Base-by-base conservation (phyloP, 2,113 vertebrate genomes). In the Pterocles gutturalis region DNA sequence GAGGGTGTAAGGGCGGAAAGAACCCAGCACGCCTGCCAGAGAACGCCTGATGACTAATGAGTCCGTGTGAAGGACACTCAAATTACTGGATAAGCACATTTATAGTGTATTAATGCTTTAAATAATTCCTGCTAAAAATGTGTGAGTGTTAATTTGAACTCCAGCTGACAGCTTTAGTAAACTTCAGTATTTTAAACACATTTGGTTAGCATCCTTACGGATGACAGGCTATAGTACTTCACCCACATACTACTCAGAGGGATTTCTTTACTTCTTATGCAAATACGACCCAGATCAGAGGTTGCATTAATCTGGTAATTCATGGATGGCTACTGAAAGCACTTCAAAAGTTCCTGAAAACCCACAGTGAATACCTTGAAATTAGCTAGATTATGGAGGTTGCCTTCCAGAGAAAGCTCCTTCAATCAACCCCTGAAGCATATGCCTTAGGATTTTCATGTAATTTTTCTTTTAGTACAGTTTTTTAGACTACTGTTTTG, bases 311-410 rank as follows among this genome's bases (percentile, higher is more conserved):
- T 69, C 46, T 55, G 19, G 36, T 80, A 83, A 69, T 77, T 77
- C 83, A 77, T n/a, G 93, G 71, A 41, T 65, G 57, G 61, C 45
- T 95, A 54, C n/a, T 25, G n/a, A 61, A 87, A 86, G 31, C n/a
- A 54, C 58, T 83, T 96, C 90, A 86, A 81, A 94, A 82, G 31
- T 34, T 77, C 75, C 71, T 78, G 60, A 95, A 96, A 91, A 58
- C 8, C 17, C 46, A 61, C 4, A n/a, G 55, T 12, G 41, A 83
- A 31, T 83, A 31, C 66, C 36, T 41, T 55, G 22, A 86, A 89
- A 62, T 84, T 26, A 80, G 31, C 10, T 58, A 34, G 28, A 80
- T 90, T 58, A 38, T 64, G n/a, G n/a, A 85, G 29, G 29, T 71
- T 81, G 71, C 9, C n/a, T 89, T 57, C 75, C 49, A 43, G 17